phyloP scores from a whole-genome alignment of 53 echinoderm and acorn worm genomes.

The Holothuria leucospilota region DNA sequence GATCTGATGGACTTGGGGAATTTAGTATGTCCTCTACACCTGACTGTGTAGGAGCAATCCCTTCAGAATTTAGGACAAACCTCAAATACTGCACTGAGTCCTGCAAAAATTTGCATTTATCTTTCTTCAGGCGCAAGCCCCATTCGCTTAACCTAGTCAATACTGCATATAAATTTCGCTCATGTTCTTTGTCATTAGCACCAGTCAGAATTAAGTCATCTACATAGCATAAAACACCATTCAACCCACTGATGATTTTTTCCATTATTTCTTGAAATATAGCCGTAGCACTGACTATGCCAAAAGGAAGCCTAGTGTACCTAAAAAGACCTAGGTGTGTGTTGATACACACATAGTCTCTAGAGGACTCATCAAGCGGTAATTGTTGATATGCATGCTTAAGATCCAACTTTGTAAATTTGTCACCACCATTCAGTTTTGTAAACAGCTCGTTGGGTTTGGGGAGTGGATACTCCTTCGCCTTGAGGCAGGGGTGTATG shows the following conservation, averaged over 20 bases:
- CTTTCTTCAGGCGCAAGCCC: slow-evolving; percentile 48
- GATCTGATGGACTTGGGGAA: slow-evolving; percentile 7
- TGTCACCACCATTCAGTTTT: slow-evolving; percentile 44
- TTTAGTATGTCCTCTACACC: slow-evolving; percentile 23
- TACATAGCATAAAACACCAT: slow-evolving; percentile 24
- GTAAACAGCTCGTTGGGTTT: slow-evolving; percentile 26
- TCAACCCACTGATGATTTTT: slow-evolving; percentile 7
- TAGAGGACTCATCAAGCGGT: slow-evolving; percentile 24
- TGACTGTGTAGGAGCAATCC: slow-evolving; percentile 17
- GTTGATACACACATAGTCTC: slow-evolving; percentile 46
- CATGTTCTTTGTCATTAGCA: neutral
- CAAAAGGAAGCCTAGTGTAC: slow-evolving; percentile 54
- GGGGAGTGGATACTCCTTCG: slow-evolving; percentile 21
- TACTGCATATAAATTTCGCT: neutral
- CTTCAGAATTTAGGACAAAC: slow-evolving; percentile 42
- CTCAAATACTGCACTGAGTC: slow-evolving; percentile 48
- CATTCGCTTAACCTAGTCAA: slow-evolving; percentile 3
- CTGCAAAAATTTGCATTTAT: slow-evolving; percentile 58
- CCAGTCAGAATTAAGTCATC: slow-evolving; percentile 11
- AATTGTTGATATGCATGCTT: slow-evolving; percentile 59
- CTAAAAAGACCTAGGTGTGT: slow-evolving; percentile 57
- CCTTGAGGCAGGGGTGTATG: neutral
- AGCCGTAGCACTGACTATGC: slow-evolving; percentile 38
- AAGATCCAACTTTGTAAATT: slow-evolving; percentile 56
- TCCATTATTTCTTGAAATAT: slow-evolving; percentile 51